phyloP scores from a whole-genome alignment of 2,888 invertebrate species.

The Aphelenchoides bicaudatus region DNA sequence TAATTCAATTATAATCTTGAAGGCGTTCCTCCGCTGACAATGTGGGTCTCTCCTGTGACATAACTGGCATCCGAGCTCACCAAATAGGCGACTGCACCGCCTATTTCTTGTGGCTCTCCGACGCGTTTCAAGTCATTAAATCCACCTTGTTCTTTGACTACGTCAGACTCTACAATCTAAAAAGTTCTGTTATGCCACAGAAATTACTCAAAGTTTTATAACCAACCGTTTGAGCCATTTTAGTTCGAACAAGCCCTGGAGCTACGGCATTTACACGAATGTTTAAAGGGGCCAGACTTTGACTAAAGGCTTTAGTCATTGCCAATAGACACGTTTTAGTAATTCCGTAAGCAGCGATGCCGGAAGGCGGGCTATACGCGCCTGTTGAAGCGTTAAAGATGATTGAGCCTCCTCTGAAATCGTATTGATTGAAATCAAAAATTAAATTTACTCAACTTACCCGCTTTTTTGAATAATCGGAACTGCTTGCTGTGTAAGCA shows the following conservation, averaged over 20 bases:
- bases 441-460: slow-evolving; percentile 43
- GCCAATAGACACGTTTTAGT: slow-evolving; percentile 76
- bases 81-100: too few species aligned
- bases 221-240: slow-evolving; percentile 69
- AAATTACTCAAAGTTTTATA: slow-evolving; percentile 6
- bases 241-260: slow-evolving; percentile 85
- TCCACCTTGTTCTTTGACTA: too few species aligned
- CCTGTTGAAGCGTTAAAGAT: slow-evolving; percentile 54
- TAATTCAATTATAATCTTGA: too few species aligned
- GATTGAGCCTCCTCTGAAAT: slow-evolving; percentile 41
- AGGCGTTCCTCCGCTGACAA: too few species aligned
- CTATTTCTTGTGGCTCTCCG: too few species aligned
- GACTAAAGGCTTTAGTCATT: slow-evolving; percentile 67
- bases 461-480: slow-evolving; percentile 74
- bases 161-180: too few species aligned
- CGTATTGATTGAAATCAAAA: background rate
- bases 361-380: slow-evolving; percentile 38
- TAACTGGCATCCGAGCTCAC: too few species aligned
- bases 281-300: slow-evolving; percentile 68
- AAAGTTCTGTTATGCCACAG: too few species aligned
- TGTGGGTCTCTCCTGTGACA: too few species aligned
- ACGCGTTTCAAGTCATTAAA: too few species aligned
- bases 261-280: slow-evolving; percentile 76
- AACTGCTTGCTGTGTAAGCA: slow-evolving; percentile 80
- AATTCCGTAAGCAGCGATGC: slow-evolving; percentile 82